Conservation (phyloP, 2,888 invertebrate species). For the Cryptus armator region DNA sequence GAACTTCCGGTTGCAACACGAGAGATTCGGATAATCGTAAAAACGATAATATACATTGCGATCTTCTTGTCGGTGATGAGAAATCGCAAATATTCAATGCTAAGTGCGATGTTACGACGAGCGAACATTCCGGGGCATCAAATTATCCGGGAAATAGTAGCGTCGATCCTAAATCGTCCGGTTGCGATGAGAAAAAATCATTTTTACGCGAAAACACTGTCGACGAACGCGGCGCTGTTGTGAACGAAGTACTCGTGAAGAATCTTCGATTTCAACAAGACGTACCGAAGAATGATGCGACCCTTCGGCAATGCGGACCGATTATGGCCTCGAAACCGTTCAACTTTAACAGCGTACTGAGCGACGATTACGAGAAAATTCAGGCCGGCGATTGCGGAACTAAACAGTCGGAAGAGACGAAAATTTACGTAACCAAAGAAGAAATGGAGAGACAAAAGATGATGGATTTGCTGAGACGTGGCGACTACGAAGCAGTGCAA, state of each 20-base stretch:
- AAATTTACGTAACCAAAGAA: slow-evolving; percentile 79
- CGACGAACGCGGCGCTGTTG: slow-evolving; percentile 71
- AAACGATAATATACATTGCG: slow-evolving; percentile 12
- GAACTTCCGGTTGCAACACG: slow-evolving; percentile 47
- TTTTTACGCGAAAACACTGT: slow-evolving; percentile 47
- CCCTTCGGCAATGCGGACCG: slow-evolving; percentile 30
- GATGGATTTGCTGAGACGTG: slow-evolving; percentile 77
- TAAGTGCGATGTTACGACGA: background rate
- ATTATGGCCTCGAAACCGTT: slow-evolving; percentile 70
- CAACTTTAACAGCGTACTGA: slow-evolving; percentile 78
- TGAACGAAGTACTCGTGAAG: slow-evolving; percentile 79
- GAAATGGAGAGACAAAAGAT: slow-evolving; percentile 79
- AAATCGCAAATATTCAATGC: background rate
- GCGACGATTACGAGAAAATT: slow-evolving; percentile 78
- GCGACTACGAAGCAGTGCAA: slow-evolving; percentile 78
- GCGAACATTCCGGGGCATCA: background rate
- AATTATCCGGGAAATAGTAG: background rate
- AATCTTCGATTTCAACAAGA: slow-evolving; percentile 80
- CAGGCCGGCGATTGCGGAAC: slow-evolving; percentile 69
- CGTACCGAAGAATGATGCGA: slow-evolving; percentile 70
- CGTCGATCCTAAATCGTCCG: slow-evolving; percentile 50
- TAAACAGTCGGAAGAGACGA: slow-evolving; percentile 70
- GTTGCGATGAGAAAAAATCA: slow-evolving; percentile 64
- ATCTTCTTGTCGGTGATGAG: background rate
- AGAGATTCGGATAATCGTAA: slow-evolving; percentile 33